Evolutionary conservation across 1,140 invertebrate genomes (phyloP), one percentile per base, ranked within the genome.

Genomic region (Maniola jurtina): DNA sequence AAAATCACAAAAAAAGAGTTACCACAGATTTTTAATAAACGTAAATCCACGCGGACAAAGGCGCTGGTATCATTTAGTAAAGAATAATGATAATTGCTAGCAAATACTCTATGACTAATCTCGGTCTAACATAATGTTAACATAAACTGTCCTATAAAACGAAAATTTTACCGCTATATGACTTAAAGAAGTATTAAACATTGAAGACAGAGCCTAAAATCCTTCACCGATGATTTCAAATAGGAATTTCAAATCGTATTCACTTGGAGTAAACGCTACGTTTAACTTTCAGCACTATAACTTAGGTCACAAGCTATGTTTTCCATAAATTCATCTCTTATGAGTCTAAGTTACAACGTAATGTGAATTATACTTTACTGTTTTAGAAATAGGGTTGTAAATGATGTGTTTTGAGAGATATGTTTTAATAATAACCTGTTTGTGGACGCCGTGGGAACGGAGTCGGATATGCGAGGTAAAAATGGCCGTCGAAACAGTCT

Each of bases 341-440:
- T 72, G 78, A 76, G 75, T 77, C 75, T 77, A 68, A 65, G 54
- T 15, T 55, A 47, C 8, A 50, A 63, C 58, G 64, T 34, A 66
- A 62, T 61, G 14, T 16, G 80, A 80, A 80, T 68, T 72, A 34
- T 50, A 76, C 75, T 77, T 48, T 87, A 76, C 59, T 13, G 0
- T 0, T 1, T 6, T 38, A n/a, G n/a, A 5, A n/a, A 42, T 81
- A 81, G 63, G 72, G 81, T 77, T 66, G 63, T 62, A 56, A 75
- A 72, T 86, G 16, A 25, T 48, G 59, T 76, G 70, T 11, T 64
- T 52, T 5, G 4, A 45, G 55, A 14, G 76, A 76, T 86, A 80
- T 79, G 87, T 88, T 89, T 88, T 87, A 89, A 87, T 89, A 89
- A 89, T 89, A 89, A 89, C 87, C 82, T 80, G 85, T 89, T 89